Evolutionary conservation across 53 echinoderm and acorn worm genomes (phyloP).

Genomic region (Zoroaster sp.): DNA sequence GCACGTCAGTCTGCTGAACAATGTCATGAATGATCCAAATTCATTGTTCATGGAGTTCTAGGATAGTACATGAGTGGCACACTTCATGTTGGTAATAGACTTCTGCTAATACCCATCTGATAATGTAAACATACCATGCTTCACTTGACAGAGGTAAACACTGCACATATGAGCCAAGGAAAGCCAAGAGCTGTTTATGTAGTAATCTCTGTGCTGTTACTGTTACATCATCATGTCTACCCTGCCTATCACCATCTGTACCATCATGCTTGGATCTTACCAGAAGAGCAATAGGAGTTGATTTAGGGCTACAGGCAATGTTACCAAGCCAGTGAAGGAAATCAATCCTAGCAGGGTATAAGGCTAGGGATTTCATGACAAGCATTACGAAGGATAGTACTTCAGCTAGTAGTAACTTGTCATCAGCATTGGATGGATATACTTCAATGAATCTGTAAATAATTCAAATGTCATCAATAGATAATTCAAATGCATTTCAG

Average conservation of each 20-base stretch:
- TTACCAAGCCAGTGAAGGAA: constrained; percentile 79
- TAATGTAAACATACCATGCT: constrained; percentile 64
- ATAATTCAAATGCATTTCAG: too few species aligned
- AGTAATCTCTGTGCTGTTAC: constrained; percentile 57
- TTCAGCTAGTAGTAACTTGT: constrained; percentile 77
- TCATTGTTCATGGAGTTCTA: too few species aligned
- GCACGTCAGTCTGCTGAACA: too few species aligned
- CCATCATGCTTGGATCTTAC: constrained; percentile 15
- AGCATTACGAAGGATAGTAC: constrained; percentile 69
- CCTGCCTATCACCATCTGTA: constrained; percentile 28
- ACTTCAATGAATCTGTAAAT: constrained; percentile 77
- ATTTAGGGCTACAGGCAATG: constrained; percentile 36
- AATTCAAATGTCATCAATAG: neutral
- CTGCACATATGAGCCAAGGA: constrained; percentile 71
- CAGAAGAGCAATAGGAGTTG: constrained; percentile 27
- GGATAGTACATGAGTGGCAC: too few species aligned
- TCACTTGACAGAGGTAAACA: constrained; percentile 66
- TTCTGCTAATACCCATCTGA: too few species aligned
- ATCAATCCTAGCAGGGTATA: constrained; percentile 54
- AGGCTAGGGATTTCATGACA: constrained; percentile 62
- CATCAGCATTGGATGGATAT: constrained; percentile 78
- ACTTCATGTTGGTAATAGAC: too few species aligned
- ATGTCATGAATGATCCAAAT: too few species aligned
- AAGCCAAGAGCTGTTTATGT: constrained; percentile 74
- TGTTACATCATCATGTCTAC: constrained; percentile 30